phyloP scores from a whole-genome alignment of 92 coral and sea anemone genomes.

The Zoanthus sansibaricus region DNA sequence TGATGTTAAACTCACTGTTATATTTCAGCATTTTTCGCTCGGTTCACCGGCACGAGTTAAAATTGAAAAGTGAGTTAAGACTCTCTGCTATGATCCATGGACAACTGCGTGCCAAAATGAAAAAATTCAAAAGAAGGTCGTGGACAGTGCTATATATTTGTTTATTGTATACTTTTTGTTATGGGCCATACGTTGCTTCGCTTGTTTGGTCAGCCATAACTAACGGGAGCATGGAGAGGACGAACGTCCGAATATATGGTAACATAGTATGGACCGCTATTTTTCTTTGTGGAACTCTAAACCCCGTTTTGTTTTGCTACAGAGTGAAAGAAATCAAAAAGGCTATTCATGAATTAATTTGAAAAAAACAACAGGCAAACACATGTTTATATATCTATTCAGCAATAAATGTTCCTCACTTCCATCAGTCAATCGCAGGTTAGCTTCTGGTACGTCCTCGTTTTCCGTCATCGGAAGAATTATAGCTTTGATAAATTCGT shows the following conservation, averaged over 20 bases:
- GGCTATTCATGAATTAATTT: neutral
- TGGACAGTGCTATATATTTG: conserved; percentile 6
- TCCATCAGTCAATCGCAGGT: no score
- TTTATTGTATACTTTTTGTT: conserved; percentile 1
- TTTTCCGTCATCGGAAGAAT: no score
- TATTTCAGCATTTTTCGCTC: conserved; percentile 21
- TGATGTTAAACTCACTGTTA: neutral
- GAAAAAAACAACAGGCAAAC: neutral
- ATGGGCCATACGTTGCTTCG: conserved; percentile 24
- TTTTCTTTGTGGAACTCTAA: conserved; percentile 29
- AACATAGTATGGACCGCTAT: conserved; percentile 18
- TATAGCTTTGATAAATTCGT: no score
- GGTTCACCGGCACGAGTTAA: conserved; percentile 26
- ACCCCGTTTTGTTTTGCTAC: conserved; percentile 27
- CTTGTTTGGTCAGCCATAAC: conserved; percentile 12
- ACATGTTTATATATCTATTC: neutral
- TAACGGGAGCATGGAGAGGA: neutral
- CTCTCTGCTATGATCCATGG: conserved; percentile 23
- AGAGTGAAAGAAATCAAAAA: conserved; percentile 19
- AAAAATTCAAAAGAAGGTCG: conserved; percentile 16
- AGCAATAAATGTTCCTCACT: no score
- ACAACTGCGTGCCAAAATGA: conserved; percentile 14
- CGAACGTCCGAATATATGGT: conserved; percentile 26
- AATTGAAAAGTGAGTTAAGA: conserved; percentile 1
- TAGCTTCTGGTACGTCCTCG: no score